These are phyloP conservation scores for Zaprionus africanus DNA, from an alignment of 1,140 invertebrate genomes.

Conservation along the genomic window DNA sequence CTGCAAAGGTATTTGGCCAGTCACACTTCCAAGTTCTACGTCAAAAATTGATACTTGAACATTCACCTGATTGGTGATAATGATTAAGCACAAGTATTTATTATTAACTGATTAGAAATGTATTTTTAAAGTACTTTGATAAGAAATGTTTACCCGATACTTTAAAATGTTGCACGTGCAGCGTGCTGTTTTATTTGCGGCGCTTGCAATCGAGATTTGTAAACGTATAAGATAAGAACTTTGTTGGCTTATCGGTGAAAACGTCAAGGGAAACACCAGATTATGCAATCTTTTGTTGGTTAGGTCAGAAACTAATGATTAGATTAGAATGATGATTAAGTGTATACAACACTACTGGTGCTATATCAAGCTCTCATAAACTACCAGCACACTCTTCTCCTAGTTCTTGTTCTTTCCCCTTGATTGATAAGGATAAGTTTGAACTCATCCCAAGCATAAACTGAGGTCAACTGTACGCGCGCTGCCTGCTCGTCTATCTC, in stretches of 20 bases:
- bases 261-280: not conserved
- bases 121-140: not conserved
- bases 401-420: not conserved
- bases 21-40: not conserved
- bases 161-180: not conserved
- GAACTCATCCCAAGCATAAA: not conserved
- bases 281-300: not conserved
- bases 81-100: not conserved
- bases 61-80: not conserved
- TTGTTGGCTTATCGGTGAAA: not conserved
- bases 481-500: not conserved
- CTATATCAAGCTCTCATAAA: not conserved
- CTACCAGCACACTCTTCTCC: not conserved
- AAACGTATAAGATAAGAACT: not conserved
- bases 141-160: not conserved
- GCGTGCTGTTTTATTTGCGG: not conserved
- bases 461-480: constrained; percentile 20
- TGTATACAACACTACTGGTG: too few species aligned
- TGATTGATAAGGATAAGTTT: constrained; percentile 1
- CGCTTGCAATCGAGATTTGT: not conserved
- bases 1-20: not conserved
- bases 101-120: not conserved
- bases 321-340: not conserved
- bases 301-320: not conserved
- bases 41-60: not conserved